phyloP scores from a whole-genome alignment of 1,140 invertebrate genomes.

The Aphaenogaster floridana region DNA sequence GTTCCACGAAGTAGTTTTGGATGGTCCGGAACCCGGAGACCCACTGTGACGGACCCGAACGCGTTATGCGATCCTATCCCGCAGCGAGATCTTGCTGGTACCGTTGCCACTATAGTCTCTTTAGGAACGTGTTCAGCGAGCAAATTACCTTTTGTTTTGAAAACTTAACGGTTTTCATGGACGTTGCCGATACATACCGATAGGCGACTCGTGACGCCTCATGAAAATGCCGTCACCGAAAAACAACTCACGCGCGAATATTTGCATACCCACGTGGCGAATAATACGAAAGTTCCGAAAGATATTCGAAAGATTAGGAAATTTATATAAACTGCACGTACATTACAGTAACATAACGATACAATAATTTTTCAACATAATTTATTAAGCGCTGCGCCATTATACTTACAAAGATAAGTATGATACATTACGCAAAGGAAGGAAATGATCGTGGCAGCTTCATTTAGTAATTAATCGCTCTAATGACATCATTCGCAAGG shows the following conservation, averaged over 20 bases:
- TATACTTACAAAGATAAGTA: neutral
- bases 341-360: neutral
- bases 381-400: neutral
- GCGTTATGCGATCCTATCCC: constrained; percentile 75
- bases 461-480: constrained; percentile 39
- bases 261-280: neutral
- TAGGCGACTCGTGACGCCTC: neutral
- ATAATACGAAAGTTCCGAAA: neutral
- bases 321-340: neutral
- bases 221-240: neutral
- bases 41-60: constrained; percentile 65
- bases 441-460: constrained; percentile 5
- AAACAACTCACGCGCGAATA: neutral
- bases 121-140: constrained; percentile 73
- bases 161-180: constrained; percentile 70
- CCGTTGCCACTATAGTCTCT: constrained; percentile 74
- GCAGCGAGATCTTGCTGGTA: constrained; percentile 70
- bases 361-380: neutral
- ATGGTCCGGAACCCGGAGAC: constrained; percentile 66
- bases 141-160: constrained; percentile 78
- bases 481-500: constrained; percentile 32
- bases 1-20: constrained; percentile 74
- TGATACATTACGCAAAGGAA: neutral
- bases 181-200: neutral
- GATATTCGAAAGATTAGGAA: neutral